These are phyloP conservation scores for Neogale vison DNA, from an alignment of 2,113 vertebrate genomes.

Conservation along the genomic window DNA sequence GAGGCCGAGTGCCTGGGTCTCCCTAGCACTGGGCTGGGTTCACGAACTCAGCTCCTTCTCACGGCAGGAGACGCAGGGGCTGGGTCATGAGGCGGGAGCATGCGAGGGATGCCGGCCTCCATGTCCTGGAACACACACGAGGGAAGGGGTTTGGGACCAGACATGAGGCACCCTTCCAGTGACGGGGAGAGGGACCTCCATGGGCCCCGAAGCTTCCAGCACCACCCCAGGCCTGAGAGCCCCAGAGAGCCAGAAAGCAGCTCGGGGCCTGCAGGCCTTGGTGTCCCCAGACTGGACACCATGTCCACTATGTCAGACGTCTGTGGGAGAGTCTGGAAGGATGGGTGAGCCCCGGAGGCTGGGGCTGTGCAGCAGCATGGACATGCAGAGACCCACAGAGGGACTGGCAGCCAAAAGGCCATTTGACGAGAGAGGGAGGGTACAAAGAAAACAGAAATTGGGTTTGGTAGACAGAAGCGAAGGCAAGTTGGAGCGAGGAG, in stretches of 20 bases:
- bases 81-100: too few relatives aligned
- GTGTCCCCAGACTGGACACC: not conserved
- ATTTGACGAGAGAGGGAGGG: not conserved
- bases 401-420: not conserved
- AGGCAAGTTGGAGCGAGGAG: not conserved
- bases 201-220: rapidly evolving
- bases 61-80: not conserved
- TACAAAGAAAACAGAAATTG: not conserved
- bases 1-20: not conserved
- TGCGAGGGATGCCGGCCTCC: rapidly evolving
- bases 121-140: rapidly evolving
- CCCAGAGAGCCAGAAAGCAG: not conserved
- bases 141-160: too few relatives aligned
- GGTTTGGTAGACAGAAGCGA: not conserved
- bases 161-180: rapidly evolving
- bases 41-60: not conserved
- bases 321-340: not conserved
- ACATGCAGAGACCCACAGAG: not conserved
- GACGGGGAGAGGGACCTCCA: not conserved
- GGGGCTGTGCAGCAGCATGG: not conserved
- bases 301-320: rapidly evolving
- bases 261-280: rapidly evolving
- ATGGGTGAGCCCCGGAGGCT: not conserved
- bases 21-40: rapidly evolving
- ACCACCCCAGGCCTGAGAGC: not conserved